Percentiles rank a stretch among this genome's conserved stretches.
These are phyloP conservation scores for Solenodon paradoxus DNA, from an alignment of 2,113 vertebrate species.

Conservation along the genomic window DNA sequence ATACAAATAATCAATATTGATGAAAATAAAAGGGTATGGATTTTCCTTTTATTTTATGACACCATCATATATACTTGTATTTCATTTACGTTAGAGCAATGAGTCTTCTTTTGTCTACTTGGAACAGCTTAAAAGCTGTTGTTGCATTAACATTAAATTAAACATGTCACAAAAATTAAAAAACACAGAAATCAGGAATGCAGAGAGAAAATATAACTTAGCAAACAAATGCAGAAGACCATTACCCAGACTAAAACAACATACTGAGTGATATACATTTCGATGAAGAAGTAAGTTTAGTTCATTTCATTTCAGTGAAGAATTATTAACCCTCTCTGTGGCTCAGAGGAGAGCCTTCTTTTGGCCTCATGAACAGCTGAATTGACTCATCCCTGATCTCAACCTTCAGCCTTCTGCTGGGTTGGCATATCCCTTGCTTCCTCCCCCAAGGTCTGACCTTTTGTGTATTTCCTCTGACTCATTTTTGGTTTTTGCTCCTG, in stretches of 20 bases:
- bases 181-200: too few species aligned
- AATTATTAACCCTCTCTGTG: neutral
- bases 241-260: neutral
- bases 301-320: neutral
- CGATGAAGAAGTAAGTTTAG: neutral
- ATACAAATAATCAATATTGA: neutral
- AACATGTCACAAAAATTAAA: neutral
- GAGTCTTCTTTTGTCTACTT: neutral
- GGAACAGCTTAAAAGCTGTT: neutral
- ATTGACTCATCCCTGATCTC: neutral
- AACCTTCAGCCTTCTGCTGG: slow-evolving; percentile 54
- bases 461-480: slow-evolving; percentile 70
- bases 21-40: neutral
- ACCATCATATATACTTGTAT: neutral
- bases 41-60: neutral
- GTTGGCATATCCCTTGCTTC: slow-evolving; percentile 56
- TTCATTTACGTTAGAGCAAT: neutral
- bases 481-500: slow-evolving; percentile 52
- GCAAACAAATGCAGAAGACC: neutral
- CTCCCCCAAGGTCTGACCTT: slow-evolving; percentile 66
- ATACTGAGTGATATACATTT: neutral
- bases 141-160: neutral
- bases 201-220: too few species aligned
- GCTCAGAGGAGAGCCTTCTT: neutral
- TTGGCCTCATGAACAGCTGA: neutral